phyloP scores from a whole-genome alignment of 2,888 invertebrate genomes.

The Clepsis dumicolana region DNA sequence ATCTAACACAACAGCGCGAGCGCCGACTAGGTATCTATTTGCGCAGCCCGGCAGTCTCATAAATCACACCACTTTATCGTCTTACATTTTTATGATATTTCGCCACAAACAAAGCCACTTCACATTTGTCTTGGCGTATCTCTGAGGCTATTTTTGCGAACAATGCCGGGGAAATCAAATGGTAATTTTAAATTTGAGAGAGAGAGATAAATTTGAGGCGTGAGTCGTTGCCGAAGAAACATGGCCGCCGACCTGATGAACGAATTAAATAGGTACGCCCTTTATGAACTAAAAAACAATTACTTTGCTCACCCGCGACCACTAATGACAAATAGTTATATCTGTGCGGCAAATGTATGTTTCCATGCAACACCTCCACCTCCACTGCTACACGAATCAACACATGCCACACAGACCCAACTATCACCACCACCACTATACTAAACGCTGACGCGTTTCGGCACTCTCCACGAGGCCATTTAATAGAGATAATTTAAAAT shows the following conservation, averaged over 20 bases:
- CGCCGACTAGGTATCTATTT: conserved; percentile 36
- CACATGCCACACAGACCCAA: no score
- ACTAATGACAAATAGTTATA: no score
- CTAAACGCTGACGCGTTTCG: no score
- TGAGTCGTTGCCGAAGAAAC: conserved; percentile 36
- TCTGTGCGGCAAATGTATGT: no score
- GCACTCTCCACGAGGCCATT: no score
- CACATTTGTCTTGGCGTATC: conserved; percentile 74
- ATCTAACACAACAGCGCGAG: not conserved
- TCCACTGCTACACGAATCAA: no score
- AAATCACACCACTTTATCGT: conserved; percentile 72
- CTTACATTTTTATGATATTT: conserved; percentile 74
- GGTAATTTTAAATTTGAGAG: conserved; percentile 72
- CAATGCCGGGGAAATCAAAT: conserved; percentile 71
- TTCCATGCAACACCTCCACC: no score
- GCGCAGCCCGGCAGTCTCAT: conserved; percentile 49
- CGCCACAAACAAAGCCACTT: conserved; percentile 72
- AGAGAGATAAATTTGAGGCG: conserved; percentile 39
- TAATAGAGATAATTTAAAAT: no score
- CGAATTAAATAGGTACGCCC: conserved; percentile 36
- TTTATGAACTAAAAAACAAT: no score
- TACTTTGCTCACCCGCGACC: no score
- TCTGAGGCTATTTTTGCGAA: conserved; percentile 67
- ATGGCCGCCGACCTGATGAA: conserved; percentile 35
- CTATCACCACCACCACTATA: no score